Percentiles rank a stretch among this genome's conserved stretches.
Evolutionary conservation across 2,113 vertebrate genomes (phyloP).

Genomic region (Stigmatopora argus): DNA sequence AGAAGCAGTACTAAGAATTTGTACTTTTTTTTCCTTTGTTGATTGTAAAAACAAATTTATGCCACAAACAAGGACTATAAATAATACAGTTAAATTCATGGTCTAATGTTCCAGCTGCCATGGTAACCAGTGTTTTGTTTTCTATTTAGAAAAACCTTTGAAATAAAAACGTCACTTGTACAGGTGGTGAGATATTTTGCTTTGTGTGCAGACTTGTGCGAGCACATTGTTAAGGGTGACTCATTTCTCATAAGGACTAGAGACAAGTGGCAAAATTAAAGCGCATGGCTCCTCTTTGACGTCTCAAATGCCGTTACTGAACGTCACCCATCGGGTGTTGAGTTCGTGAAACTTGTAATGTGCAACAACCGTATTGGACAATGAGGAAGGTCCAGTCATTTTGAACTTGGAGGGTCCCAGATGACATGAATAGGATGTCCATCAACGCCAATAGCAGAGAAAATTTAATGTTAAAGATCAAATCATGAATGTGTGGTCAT

Average conservation of each 20-base stretch:
- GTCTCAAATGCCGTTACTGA: background rate
- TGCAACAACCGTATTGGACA: too few species aligned
- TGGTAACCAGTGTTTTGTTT: background rate
- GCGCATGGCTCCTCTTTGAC: conserved; percentile 30
- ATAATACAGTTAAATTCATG: background rate
- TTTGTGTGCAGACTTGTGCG: conserved; percentile 28
- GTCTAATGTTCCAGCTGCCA: background rate
- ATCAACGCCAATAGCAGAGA: too few species aligned
- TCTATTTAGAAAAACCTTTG: background rate
- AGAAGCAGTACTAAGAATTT: background rate
- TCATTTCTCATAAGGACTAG: conserved; percentile 17
- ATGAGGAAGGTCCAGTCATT: too few species aligned
- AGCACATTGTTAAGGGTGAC: conserved; percentile 43
- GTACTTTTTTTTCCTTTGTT: background rate
- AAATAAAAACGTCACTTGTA: background rate
- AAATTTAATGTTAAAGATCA: background rate
- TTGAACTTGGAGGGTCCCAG: too few species aligned
- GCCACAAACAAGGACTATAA: background rate
- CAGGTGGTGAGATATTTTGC: background rate
- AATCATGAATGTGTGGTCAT: background rate
- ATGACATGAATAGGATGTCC: too few species aligned
- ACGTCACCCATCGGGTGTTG: background rate
- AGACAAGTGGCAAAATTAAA: conserved; percentile 9
- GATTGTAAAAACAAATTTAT: background rate
- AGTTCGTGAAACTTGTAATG: background rate